Evolutionary conservation across 2,797 vertebrate species (phyloP).

Genomic region (Chloroceryle amazona): DNA sequence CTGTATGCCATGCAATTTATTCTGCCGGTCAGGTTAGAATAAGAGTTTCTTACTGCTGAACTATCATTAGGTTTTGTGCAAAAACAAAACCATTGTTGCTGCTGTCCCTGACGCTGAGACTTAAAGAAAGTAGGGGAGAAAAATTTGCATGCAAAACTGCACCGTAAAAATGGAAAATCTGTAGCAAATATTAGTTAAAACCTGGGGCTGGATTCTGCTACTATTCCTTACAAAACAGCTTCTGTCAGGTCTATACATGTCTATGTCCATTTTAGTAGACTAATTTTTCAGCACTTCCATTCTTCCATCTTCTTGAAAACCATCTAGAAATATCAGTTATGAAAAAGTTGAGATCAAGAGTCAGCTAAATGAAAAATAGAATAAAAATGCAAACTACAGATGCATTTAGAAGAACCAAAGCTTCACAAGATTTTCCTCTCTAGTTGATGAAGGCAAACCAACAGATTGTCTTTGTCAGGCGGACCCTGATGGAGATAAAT

Average conservation of each 20-base stretch:
- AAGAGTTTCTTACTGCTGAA: conserved; percentile 32
- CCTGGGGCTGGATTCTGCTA: background rate
- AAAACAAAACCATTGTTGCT: conserved; percentile 2
- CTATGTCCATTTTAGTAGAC: background rate
- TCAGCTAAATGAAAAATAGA: conserved; percentile 53
- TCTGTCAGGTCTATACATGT: background rate
- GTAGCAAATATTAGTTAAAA: background rate
- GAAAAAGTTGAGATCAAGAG: conserved; percentile 22
- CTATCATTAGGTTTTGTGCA: conserved; percentile 17
- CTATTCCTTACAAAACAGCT: background rate
- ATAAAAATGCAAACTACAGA: conserved; percentile 25
- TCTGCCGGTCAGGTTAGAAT: conserved; percentile 32
- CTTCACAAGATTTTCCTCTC: background rate
- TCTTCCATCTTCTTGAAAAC: conserved; percentile 8
- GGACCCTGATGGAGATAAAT: conserved; percentile 65
- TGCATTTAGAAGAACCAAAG: conserved; percentile 27
- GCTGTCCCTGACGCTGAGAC: background rate
- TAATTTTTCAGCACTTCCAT: conserved; percentile 34
- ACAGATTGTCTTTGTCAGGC: conserved; percentile 49
- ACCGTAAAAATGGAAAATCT: background rate
- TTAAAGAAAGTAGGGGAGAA: background rate
- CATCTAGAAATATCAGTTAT: conserved; percentile 25
- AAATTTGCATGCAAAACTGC: background rate
- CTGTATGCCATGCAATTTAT: conserved; percentile 33
- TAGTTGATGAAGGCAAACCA: conserved; percentile 26